Evolutionary conservation across 2,888 invertebrate species (phyloP), one percentile per base, ranked within the genome.

Genomic region (Andrena haemorrhoa): DNA sequence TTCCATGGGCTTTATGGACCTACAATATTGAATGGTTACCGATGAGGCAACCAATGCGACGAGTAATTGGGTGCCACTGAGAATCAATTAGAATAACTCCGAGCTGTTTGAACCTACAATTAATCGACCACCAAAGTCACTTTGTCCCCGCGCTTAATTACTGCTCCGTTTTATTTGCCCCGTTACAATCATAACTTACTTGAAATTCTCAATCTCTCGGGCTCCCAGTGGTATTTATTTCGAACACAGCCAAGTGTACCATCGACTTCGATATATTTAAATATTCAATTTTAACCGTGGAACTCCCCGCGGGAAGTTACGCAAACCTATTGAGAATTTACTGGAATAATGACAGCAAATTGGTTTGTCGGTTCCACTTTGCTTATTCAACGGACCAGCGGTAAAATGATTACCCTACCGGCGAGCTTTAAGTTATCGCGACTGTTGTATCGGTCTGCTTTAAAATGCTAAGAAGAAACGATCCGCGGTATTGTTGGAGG

Each of bases 61-160:
- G 68, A 75, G 58, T 80, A 75, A 80, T 82, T 82, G 75, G 66
- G 61, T 63, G 56, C 49, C 66, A 80, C 68, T 68, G 58, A 63
- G 56, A 72, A 72, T 75, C 80, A 80, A 80, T 82, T 82, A 82
- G 82, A 68, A 80, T 71, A 75, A 75, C 58, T 79, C 64, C 29
- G 31, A 71, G 66, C 49, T 64, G 41, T 68, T 82, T 41, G 66
- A 68, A 80, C 70, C 61, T 41, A 26, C 56, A 80, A 80, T 82
- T 82, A 80, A 82, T 75, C 75, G 75, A 68, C 41, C 75, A 31
- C 58, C 64, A 56, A 60, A 71, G 31, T 75, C 61, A 58, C 71
- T 75, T 75, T 75, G 71, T 41, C 33, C 12, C 31, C 4, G 7
- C 20, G 51, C 64, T 72, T 80, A 80, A 80, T 82, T 72, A 79